Base-by-base conservation (phyloP, 2,113 vertebrate species). In the Carollia perspicillata region DNA sequence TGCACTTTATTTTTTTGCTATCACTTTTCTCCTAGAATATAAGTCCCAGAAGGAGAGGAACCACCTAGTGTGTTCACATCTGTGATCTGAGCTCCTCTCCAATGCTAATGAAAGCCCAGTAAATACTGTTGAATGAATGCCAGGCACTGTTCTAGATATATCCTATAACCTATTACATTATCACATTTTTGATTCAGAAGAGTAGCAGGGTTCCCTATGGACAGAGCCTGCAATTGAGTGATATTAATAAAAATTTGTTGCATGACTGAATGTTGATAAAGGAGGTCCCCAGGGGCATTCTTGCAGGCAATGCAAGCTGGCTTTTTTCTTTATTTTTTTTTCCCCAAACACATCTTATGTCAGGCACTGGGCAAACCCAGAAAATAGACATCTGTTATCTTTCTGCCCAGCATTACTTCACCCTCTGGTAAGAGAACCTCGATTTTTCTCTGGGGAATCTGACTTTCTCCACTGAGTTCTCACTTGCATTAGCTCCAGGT, bases 221-320 rank as follows among this genome's bases (percentile, higher is more conserved):
- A 95, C 9, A 5, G 84, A 87, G 49, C 77, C 35, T 58, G 72
- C 66, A 95, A 93, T 51, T 84, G 75, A 97, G 30, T 58, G 66
- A 77, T 84, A 94, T 37, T 80, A 85, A 77, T 77, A 96, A 51
- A 84, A 88, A 44, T 40, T 40, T 84, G 80, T 94, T 71, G 94
- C 90, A 81, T 96, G 90, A 96, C 80, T 92, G 75, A 84, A 89
- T 49, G 44, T 79, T 86, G 58, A 63, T 78, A 35, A 90, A 80
- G 75, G 53, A 42, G 78, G 42, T 47, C 44, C 53, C 77, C n/a
- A 33, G 12, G 20, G n/a, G 42, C 33, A 3, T 89, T 92, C 66
- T 84, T 83, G 40, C n/a, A 65, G 75, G n/a, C 84, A 84, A 44
- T 58, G 16, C 35, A 65, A 80, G 1, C 71, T 90, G 77, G 33